Evolutionary conservation across 1,140 invertebrate species (phyloP), one percentile per base, ranked within the genome.

Genomic region (Drosophila nigrodunni): DNA sequence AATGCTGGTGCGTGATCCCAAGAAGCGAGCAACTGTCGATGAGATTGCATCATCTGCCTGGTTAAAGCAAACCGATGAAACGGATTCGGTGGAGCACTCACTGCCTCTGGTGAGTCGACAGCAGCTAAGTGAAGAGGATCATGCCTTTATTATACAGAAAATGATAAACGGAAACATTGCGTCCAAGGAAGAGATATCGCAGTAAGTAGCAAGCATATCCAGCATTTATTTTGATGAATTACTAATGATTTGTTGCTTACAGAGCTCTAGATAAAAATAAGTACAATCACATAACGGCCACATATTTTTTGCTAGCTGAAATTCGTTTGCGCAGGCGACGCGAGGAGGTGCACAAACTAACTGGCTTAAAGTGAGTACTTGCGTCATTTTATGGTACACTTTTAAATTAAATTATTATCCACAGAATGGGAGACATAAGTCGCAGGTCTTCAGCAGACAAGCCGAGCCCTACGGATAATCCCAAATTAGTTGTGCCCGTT

Each of bases 211-310:
- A 2, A 21, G 7, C 2, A 2, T n/a, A 15, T 21, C 9, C 9
- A n/a, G 9, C 41, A n/a, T 37, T 11, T 8, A 35, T 35, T 52
- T 54, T 1, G 1, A 30, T 41, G 11, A 9, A 25, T 13, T 25
- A 25, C 25, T 57, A 13, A 46, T 47, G 0, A 39, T 11, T 7
- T 30, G 35, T 62, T 79, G 58, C 46, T 94, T 94, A 11, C 91
- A 98, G 97, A 78, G 96, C 97, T 61, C 93, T 99, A 73, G 97
- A 99, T 90, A 97, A 96, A 91, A 98, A 99, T 94, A 97, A 98
- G 89, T 99, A 99, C 93, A 98, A 99, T 93, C 98, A 99, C 93
- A 97, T 99, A 78, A 99, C 98, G 35, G 99, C 99, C 30, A 99
- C 98, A 34, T 99, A 99, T 94, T 99, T 98, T 94, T 94, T 99